These are phyloP conservation scores for Himalopsyche tibetana DNA, from an alignment of 2,888 invertebrate species.

Conservation along the genomic window DNA sequence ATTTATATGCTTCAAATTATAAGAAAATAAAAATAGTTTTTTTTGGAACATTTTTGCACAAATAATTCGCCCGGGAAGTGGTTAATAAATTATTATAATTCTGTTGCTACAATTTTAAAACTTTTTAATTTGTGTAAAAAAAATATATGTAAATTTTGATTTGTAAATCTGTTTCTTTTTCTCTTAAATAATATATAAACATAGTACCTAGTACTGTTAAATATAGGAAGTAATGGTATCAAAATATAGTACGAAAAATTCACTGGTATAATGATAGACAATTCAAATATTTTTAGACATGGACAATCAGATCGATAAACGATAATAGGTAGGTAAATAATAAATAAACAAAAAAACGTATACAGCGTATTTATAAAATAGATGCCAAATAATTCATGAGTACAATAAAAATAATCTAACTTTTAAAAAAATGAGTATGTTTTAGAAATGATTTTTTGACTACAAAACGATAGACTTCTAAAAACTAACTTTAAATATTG, in stretches of 20 bases:
- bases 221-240: background rate
- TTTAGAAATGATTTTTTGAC: slow-evolving; percentile 9
- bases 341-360: background rate
- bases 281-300: slow-evolving; percentile 6
- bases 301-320: background rate
- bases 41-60: too few relatives aligned
- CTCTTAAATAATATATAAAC: background rate
- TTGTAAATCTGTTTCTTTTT: background rate
- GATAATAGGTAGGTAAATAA: slow-evolving; percentile 4
- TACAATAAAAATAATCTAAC: background rate
- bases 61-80: too few relatives aligned
- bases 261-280: background rate
- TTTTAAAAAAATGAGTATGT: background rate
- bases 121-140: background rate
- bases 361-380: background rate
- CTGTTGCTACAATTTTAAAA: slow-evolving; percentile 3
- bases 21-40: too few relatives aligned
- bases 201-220: slow-evolving; percentile 15
- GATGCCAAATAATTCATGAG: slow-evolving; percentile 17
- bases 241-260: slow-evolving; percentile 8
- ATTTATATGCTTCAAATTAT: too few relatives aligned
- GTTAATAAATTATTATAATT: slow-evolving; percentile 10
- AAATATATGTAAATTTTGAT: background rate
- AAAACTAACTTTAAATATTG: background rate
- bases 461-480: background rate